These are phyloP conservation scores for Chaetogeoica ovagalla DNA, from an alignment of 2,888 invertebrate genomes.

Conservation along the genomic window DNA sequence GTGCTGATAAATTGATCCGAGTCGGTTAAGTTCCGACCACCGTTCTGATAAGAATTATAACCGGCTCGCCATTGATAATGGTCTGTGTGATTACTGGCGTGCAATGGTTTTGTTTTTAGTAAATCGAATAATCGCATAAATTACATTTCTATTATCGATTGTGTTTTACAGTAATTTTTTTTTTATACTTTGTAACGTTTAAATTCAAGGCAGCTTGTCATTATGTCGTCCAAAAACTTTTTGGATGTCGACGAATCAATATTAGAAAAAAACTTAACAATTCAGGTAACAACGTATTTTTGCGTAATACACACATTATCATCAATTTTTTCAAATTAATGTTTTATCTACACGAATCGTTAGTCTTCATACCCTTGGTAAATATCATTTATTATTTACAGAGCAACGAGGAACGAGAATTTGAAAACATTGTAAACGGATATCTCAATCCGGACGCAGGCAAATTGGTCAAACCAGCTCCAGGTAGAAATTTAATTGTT, in stretches of 20 bases:
- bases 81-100: too few species aligned
- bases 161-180: not conserved
- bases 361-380: not conserved
- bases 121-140: too few species aligned
- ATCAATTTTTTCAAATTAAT: not conserved
- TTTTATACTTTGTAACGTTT: not conserved
- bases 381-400: constrained; percentile 1
- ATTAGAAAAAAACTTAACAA: constrained; percentile 36
- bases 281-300: constrained; percentile 9
- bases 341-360: not conserved
- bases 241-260: constrained; percentile 41
- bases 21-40: too few species aligned
- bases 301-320: not conserved
- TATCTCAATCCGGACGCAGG: constrained; percentile 33
- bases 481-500: not conserved
- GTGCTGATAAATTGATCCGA: too few species aligned
- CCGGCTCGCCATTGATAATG: too few species aligned
- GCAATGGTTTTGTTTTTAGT: too few species aligned
- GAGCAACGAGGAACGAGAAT: constrained; percentile 43
- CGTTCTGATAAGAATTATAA: too few species aligned
- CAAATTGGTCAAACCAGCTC: constrained; percentile 33
- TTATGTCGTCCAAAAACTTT: constrained; percentile 24
- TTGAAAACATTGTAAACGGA: constrained; percentile 19
- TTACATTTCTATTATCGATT: too few species aligned
- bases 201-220: not conserved